Evolutionary conservation across 1,140 invertebrate species (phyloP).

Genomic region (Bombus consobrinus): DNA sequence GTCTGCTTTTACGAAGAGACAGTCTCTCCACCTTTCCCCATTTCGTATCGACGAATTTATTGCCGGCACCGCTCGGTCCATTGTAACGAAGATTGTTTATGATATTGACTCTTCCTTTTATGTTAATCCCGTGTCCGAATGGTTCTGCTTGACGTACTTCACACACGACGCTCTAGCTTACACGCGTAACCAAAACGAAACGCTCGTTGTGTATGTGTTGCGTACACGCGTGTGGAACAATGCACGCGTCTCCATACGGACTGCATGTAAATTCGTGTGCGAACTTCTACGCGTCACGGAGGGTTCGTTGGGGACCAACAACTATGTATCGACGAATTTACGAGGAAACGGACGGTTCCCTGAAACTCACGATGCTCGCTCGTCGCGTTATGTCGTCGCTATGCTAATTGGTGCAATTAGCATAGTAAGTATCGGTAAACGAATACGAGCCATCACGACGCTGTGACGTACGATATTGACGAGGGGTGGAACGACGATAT

Average conservation of each 20-base stretch:
- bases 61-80: slow-evolving; percentile 57
- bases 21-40: slow-evolving; percentile 39
- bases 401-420: slow-evolving; percentile 82
- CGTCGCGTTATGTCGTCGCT: slow-evolving; percentile 73
- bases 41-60: slow-evolving; percentile 79
- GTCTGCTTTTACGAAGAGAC: not conserved
- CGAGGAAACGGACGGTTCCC: slow-evolving; percentile 78
- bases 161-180: slow-evolving; percentile 11
- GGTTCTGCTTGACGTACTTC: slow-evolving; percentile 58
- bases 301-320: slow-evolving; percentile 42
- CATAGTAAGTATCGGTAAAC: slow-evolving; percentile 81
- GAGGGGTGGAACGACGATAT: slow-evolving; percentile 73
- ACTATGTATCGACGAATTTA: slow-evolving; percentile 81
- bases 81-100: slow-evolving; percentile 76
- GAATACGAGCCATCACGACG: slow-evolving; percentile 61
- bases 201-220: not conserved
- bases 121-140: slow-evolving; percentile 76
- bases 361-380: slow-evolving; percentile 65
- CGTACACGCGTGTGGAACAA: not conserved
- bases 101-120: slow-evolving; percentile 82
- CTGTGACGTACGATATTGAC: slow-evolving; percentile 56
- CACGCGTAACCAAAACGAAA: not conserved
- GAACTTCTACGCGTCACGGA: slow-evolving; percentile 1
- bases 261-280: slow-evolving; percentile 39
- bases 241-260: not conserved